Evolutionary conservation across 2,797 vertebrate species (phyloP), one percentile per base, ranked within the genome.

Genomic region (Apogon talboti): DNA sequence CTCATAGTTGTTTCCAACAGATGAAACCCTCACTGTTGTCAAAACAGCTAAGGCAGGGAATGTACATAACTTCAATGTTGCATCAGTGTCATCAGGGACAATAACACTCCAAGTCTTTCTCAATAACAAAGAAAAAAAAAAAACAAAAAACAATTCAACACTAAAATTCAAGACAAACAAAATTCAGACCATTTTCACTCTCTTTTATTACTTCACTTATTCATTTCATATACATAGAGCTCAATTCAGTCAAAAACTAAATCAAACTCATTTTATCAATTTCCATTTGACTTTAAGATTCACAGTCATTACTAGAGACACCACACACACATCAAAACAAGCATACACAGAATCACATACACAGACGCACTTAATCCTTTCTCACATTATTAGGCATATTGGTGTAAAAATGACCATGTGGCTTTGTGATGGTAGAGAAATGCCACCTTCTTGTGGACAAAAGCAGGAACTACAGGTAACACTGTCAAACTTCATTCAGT

Each of bases 381-480:
- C 77, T 86, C 81, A 78, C 80, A 85, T 61, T 78, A 48, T 71
- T 77, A 88, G 88, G 85, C 83, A 87, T 80, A 82, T 47, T 37
- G 78, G 87, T 86, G 84, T 76, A 75, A 79, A 10, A 83, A 78
- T 46, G 59, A 87, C 71, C 71, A 19, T 40, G 53, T 47, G 64
- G 75, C 57, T 67, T 16, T 44, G 37, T 12, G 28, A 64, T 65
- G 67, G 61, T 72, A 61, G 66, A 76, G 45, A 76, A 82, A 87
- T 9, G 18, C 46, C 67, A 51, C 88, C 90, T 81, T 55, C 89
- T 0, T 50, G 82, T 90, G 93, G 90, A 76, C 71, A 79, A 30
- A 66, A 76, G 45, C 55, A 74, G 60, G 60, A 91, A 76, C 75
- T 89, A 81, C 90, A 90, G 4, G 13, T 64, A 75, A 78, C 63